Evolutionary conservation across 2,113 vertebrate genomes (phyloP), one percentile per base, ranked within the genome.

Genomic region (Onychostoma macrolepis): DNA sequence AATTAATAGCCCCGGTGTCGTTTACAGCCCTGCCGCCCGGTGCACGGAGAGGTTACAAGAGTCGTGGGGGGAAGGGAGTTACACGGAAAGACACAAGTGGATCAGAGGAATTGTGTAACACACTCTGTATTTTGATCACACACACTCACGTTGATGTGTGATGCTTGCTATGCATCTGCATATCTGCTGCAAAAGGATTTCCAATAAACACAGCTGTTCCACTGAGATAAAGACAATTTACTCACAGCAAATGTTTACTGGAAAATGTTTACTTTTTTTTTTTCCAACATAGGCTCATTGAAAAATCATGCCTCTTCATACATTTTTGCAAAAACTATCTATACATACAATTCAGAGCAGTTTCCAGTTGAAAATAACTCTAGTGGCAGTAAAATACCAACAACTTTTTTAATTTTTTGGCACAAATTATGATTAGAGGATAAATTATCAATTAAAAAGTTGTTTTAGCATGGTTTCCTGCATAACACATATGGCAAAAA

Each of bases 1-100:
- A 96, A 95, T 96, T 92, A 95, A 92, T 84, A 92, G 87, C 78
- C 43, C 91, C 56, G 94, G 95, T 96, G 94, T 95, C 81, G 86
- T 94, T 96, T 96, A 95, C 95, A 94, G 89, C 89, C 89, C 30
- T 80, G 88, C 86, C 90, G 85, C 88, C 48, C 63, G 86, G 90
- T 48, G 90, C 75, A 50, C 21, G 88, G 90, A 87, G 87, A 91
- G 87, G 89, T 92, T 92, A 80, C 26, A 69, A 80, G 85, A 90
- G 91, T 91, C 89, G 88, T 88, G 88, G 90, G 92, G 65, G 74
- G 63, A 85, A 30, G 50, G 85, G 43, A 53, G 26, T 45, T 80
- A 69, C 50, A 17, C 33, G 12, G 26, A 28, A 41, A 72, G 3
- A 56, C 43, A 28, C 30, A 33, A 74, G 53, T 19, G 69, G 4